Evolutionary conservation across 2,797 vertebrate genomes (phyloP).

Genomic region (Xenentodon cancila): DNA sequence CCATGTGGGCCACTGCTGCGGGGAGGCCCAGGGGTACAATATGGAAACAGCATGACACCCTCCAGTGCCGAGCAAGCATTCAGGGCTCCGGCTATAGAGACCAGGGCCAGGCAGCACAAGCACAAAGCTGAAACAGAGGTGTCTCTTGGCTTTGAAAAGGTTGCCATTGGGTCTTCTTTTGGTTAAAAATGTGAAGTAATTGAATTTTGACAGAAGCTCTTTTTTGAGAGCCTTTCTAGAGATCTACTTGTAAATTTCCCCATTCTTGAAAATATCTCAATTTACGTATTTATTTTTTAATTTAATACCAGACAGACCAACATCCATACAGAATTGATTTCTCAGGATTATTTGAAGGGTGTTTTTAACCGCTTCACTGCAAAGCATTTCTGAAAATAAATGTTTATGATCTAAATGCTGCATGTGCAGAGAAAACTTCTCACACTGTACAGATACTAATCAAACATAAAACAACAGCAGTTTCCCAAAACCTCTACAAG

Average conservation of each 20-base stretch:
- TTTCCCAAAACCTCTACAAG: no score
- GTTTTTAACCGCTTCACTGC: no score
- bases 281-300: no score
- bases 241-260: neutral
- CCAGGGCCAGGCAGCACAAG: constrained; percentile 27
- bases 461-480: no score
- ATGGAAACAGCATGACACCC: constrained; percentile 80
- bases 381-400: no score
- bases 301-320: no score
- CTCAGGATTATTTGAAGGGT: no score
- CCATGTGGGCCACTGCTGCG: constrained; percentile 85
- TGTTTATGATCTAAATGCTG: no score
- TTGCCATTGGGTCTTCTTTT: constrained; percentile 55
- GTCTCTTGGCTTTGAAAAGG: constrained; percentile 54
- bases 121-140: constrained; percentile 69
- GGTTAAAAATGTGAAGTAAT: constrained; percentile 62
- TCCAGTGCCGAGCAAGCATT: constrained; percentile 63
- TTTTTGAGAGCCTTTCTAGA: constrained; percentile 25
- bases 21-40: constrained; percentile 79
- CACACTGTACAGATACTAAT: no score
- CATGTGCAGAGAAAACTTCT: no score
- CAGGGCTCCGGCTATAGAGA: constrained; percentile 57
- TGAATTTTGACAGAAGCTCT: constrained; percentile 52
- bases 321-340: no score
- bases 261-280: constrained; percentile 1